Base-by-base conservation (phyloP, 2,888 invertebrate genomes). In the Dorcus hopei region DNA sequence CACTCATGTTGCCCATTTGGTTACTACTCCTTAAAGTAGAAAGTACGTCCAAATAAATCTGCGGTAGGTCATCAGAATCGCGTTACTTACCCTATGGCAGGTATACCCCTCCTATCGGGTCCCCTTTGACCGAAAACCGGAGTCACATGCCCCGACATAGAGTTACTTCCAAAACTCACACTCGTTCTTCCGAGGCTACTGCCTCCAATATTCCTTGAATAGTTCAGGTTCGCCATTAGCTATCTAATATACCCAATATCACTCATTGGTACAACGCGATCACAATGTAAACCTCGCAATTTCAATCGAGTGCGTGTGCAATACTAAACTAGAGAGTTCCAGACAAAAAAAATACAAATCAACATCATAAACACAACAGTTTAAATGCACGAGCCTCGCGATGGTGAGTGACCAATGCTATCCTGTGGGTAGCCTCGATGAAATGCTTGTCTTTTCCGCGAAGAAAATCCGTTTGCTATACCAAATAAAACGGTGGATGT, bases 211-310 rank as follows among this genome's bases (percentile, higher is more conserved):
- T 90, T 93, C 83, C 93, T 87, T 81, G 92, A 91, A 83, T 92
- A 91, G 85, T 93, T 93, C 87, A 93, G 86, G 86, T 92, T 93
- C 85, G 93, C 93, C 92, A 93, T 93, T 59, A 87, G 88, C 91
- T 90, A 77, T 76, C 77, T 78, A 65, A 63, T 70, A 64, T 68
- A 65, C 61, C 57, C 63, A 58, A 65, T 65, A 65, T 66, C 70
- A 74, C 72, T 70, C 67, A 69, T 74, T 72, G 71, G 73, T 77
- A 78, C 77, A 75, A 77, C 78, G 72, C 69, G 69, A 68, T 57
- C 61, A 50, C 61, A 47, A 49, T 16, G 48, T 43, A 49, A 45
- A 9, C 54, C 52, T 62, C 51, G 19, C 16, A 54, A 47, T 50
- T 61, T 63, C 19, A 49, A 54, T 41, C 43, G 48, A 60, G 45